Conservation (phyloP, 1,140 invertebrate species). For the Semibalanus balanoides region DNA sequence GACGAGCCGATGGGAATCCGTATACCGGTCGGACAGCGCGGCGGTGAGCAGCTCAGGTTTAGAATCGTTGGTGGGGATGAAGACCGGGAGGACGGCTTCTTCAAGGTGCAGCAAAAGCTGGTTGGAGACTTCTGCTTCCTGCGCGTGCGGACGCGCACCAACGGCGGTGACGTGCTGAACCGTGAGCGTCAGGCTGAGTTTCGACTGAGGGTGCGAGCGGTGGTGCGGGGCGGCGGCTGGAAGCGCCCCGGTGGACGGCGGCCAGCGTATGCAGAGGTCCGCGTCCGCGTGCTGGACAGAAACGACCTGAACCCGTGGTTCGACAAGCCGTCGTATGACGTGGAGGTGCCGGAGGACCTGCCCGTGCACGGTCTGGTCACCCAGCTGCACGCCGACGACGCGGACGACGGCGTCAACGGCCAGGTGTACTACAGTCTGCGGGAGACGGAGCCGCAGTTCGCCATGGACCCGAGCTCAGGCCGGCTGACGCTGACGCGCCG, state of each 20-base stretch:
- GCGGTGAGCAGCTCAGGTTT: slow-evolving; percentile 48
- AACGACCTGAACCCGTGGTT: slow-evolving; percentile 89
- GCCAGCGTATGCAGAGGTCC: slow-evolving; percentile 50
- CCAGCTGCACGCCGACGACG: slow-evolving; percentile 64
- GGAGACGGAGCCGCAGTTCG: slow-evolving; percentile 67
- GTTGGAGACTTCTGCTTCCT: slow-evolving; percentile 91
- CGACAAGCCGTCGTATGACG: slow-evolving; percentile 69
- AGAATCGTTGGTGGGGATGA: slow-evolving; percentile 69
- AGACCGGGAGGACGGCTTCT: slow-evolving; percentile 74
- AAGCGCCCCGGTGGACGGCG: slow-evolving; percentile 14
- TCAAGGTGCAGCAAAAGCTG: slow-evolving; percentile 71
- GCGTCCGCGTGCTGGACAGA: slow-evolving; percentile 66
- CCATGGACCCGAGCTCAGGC: slow-evolving; percentile 81
- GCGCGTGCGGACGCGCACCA: slow-evolving; percentile 66
- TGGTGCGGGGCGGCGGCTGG: slow-evolving; percentile 32
- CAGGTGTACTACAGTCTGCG: slow-evolving; percentile 91
- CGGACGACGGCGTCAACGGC: slow-evolving; percentile 82
- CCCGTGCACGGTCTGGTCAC: slow-evolving; percentile 49
- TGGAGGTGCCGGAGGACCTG: slow-evolving; percentile 75
- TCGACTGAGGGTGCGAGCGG: slow-evolving; percentile 61
- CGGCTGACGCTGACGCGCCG: slow-evolving; percentile 68
- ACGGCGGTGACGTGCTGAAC: slow-evolving; percentile 70
- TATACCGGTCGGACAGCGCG: slow-evolving; percentile 24
- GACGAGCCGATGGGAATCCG: slow-evolving; percentile 52
- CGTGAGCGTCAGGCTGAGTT: slow-evolving; percentile 76